Evolutionary conservation across 2,888 invertebrate genomes (phyloP).

Genomic region (Tillus elongatus): DNA sequence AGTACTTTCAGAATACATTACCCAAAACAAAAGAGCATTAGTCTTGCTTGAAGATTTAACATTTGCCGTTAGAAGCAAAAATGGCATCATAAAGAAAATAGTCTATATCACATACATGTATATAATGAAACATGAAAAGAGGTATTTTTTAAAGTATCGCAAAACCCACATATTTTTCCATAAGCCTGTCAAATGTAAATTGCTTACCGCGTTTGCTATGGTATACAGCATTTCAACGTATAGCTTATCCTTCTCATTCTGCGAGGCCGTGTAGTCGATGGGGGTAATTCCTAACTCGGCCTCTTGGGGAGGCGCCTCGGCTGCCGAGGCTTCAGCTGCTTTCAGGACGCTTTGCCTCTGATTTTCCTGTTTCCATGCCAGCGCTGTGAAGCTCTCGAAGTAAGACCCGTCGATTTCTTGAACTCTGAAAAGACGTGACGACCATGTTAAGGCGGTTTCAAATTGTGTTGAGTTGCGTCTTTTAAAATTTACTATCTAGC

Average conservation of each 20-base stretch:
- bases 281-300: constrained; percentile 36
- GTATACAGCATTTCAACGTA: constrained; percentile 91
- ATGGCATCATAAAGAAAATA: too few species aligned
- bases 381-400: constrained; percentile 87
- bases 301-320: constrained; percentile 51
- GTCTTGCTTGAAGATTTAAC: too few species aligned
- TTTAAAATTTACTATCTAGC: too few species aligned
- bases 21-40: too few species aligned
- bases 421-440: constrained; percentile 52
- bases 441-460: constrained; percentile 11
- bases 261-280: constrained; percentile 37
- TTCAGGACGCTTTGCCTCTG: constrained; percentile 69
- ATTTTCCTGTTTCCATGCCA: constrained; percentile 89
- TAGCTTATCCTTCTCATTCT: constrained; percentile 57
- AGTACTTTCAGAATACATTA: too few species aligned
- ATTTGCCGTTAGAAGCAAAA: too few species aligned
- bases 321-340: constrained; percentile 52
- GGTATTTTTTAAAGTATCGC: too few species aligned
- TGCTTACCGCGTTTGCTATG: constrained; percentile 79
- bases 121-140: too few species aligned
- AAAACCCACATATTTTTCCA: too few species aligned
- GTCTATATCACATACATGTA: too few species aligned
- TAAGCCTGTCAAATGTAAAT: too few species aligned
- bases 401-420: constrained; percentile 92
- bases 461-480: too few species aligned